Evolutionary conservation across 35 echinoderm and acorn worm genomes (phyloP).

Genomic region (Strongylocentrotus purpuratus): DNA sequence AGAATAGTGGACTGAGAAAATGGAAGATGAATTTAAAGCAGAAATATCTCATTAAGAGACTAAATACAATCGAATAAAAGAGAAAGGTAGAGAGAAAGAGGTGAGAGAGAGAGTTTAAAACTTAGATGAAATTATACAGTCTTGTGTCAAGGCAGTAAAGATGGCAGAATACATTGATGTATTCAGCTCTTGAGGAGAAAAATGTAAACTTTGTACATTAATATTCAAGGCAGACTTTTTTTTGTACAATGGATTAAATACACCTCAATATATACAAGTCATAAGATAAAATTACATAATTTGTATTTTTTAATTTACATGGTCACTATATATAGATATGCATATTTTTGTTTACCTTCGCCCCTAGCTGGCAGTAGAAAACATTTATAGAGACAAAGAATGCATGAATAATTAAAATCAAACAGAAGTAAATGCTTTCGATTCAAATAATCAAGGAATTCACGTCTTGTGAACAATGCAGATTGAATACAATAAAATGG

Average conservation of each 20-base stretch:
- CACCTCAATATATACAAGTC: constrained; percentile 35
- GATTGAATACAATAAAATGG: neutral
- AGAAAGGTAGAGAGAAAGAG: neutral
- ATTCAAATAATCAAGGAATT: neutral
- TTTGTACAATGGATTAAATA: constrained; percentile 29
- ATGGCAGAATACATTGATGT: neutral
- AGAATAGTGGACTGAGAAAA: neutral
- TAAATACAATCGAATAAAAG: neutral
- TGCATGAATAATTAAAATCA: neutral
- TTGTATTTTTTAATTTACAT: neutral
- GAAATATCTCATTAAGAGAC: neutral
- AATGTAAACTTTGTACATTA: neutral
- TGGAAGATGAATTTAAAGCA: neutral
- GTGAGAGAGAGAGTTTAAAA: neutral
- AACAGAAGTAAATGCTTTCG: neutral
- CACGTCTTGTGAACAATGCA: neutral
- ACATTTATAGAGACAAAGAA: neutral
- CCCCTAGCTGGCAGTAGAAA: neutral
- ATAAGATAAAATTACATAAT: constrained; percentile 20
- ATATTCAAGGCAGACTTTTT: constrained; percentile 25
- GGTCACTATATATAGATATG: neutral
- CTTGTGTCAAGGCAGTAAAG: neutral
- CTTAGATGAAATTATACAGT: neutral
- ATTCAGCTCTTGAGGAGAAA: neutral
- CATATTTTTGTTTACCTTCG: neutral